Evolutionary conservation across 2,113 vertebrate species (phyloP).

Genomic region (Psophia crepitans): DNA sequence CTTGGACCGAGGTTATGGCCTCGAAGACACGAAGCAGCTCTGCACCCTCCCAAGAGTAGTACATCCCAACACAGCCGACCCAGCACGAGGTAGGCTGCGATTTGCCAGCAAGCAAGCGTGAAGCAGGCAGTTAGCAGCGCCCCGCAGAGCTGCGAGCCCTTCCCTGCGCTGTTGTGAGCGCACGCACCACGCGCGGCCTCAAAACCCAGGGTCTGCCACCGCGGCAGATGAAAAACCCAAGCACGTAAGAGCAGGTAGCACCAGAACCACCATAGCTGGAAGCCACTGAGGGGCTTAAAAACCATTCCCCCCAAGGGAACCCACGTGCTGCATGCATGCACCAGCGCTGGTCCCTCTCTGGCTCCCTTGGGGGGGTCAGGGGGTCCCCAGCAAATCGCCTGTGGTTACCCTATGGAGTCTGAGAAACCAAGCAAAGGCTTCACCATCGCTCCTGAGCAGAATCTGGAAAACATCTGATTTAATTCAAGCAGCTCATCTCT

Average conservation of each 20-base stretch:
- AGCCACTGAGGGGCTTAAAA: background rate
- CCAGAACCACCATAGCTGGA: background rate
- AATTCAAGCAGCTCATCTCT: background rate
- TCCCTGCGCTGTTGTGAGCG: rapidly evolving
- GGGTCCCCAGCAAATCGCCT: background rate
- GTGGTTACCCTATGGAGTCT: background rate
- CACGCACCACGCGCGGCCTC: rapidly evolving
- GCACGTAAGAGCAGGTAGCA: rapidly evolving
- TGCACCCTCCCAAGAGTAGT: background rate
- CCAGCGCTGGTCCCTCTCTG: background rate
- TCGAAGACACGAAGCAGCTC: background rate
- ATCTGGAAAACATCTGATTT: background rate
- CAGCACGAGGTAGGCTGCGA: background rate
- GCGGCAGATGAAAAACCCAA: background rate
- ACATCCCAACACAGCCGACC: background rate
- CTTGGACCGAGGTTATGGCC: background rate
- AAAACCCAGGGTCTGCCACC: background rate
- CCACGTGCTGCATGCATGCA: rapidly evolving
- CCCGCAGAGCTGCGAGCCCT: background rate
- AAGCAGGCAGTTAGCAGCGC: background rate
- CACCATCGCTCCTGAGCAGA: background rate
- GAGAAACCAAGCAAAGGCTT: background rate
- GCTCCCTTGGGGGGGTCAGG: background rate
- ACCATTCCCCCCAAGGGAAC: background rate
- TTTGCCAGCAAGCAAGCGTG: background rate